These are phyloP conservation scores for Varanus komodoensis DNA, from an alignment of 2,113 vertebrate genomes.

Conservation along the genomic window DNA sequence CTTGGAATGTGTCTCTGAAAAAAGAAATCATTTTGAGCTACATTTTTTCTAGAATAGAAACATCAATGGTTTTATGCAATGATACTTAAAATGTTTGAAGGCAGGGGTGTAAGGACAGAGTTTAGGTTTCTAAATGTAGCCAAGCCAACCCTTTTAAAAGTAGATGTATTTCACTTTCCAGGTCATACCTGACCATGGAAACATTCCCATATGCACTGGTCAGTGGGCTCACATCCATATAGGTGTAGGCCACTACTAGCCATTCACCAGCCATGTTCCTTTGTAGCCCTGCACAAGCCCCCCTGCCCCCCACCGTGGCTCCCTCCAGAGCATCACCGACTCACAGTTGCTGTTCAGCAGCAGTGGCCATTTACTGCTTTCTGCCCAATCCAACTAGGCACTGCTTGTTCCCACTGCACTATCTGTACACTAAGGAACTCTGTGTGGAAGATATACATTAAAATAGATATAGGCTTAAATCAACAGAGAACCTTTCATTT, in stretches of 20 bases:
- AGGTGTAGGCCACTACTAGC: background rate
- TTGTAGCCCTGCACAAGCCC: background rate
- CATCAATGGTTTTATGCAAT: rapidly evolving
- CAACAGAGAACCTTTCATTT: background rate
- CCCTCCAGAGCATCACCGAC: background rate
- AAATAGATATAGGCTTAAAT: background rate
- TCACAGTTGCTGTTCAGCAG: background rate
- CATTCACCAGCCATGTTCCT: background rate
- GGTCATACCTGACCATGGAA: background rate
- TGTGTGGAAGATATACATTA: background rate
- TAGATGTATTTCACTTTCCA: background rate
- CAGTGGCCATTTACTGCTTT: background rate
- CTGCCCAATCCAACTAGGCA: background rate
- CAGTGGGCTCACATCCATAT: background rate
- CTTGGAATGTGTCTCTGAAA: background rate
- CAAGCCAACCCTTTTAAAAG: background rate
- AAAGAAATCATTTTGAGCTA: rapidly evolving
- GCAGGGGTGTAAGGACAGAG: background rate
- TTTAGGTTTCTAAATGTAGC: background rate
- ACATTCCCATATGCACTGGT: background rate
- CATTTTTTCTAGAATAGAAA: rapidly evolving
- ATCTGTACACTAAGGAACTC: background rate
- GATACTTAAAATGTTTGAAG: background rate
- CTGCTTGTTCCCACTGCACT: background rate
- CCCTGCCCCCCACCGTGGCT: too few relatives aligned